Base-by-base conservation (phyloP, 2,113 vertebrate species). In the Microcebus murinus region DNA sequence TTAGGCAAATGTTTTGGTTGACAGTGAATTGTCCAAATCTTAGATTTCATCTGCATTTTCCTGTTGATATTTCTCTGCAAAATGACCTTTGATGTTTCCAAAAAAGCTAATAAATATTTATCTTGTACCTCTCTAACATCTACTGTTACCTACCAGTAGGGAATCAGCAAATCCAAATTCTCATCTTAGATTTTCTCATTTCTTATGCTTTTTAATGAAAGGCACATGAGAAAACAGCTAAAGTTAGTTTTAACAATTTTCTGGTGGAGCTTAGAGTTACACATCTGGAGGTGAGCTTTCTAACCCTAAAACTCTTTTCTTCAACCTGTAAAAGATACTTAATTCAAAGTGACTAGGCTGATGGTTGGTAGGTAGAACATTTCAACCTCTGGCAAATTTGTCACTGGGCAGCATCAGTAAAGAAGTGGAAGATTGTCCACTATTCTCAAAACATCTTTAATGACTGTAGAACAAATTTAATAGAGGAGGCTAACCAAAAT, bases 41-140 rank as follows among this genome's bases (percentile, higher is more conserved):
- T 86, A 71, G 34, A 90, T 94, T 83, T 93, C 68, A 67, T 65
- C 27, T 74, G 59, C 1, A 8, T 73, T 90, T 93, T 89, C 25
- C 21, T 83, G 8, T 74, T 73, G 73, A 63, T 48, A 4, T 36
- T 91, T 83, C 59, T 81, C 34, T 57, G 21, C 15, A 80, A 76
- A 82, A 17, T 89, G 42, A 71, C 9, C 1, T 97, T 77, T 87
- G 45, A 13, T 74, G 92, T 39, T 77, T 93, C 15, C 45, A 36
- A 42, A 97, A 97, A 94, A 91, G 1, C 48, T 90, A 86, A 45
- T 59, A 63, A 63, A 39, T 71, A 70, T 42, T 86, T 97, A 34
- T 36, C 13, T 17, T 70, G 3, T 73, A 11, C 42, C 50, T 67
- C 18, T 76, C 17, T 2, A 42, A 84, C 39, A 73, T 14, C 92